Percentiles rank a stretch among this genome's conserved stretches.
Conservation (phyloP, 2,113 vertebrate species). For the Sigmodon hispidus region DNA sequence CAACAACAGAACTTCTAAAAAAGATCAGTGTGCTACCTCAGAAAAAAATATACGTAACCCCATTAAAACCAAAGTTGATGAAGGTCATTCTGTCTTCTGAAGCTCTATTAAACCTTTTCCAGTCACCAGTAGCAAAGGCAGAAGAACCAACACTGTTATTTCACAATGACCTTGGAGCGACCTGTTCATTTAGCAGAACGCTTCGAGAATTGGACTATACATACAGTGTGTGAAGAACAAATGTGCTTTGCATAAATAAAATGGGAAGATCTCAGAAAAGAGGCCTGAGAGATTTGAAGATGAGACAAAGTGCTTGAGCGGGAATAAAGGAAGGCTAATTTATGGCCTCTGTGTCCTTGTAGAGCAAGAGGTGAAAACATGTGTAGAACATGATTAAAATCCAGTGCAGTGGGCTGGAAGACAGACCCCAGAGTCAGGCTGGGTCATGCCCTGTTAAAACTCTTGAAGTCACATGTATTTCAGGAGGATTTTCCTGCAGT, state of each 20-base stretch:
- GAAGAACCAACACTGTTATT: slow-evolving; percentile 36
- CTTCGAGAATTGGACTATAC: background rate
- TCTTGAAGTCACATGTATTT: background rate
- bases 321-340: background rate
- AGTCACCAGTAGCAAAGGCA: slow-evolving; percentile 15
- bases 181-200: slow-evolving; percentile 4
- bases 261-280: background rate
- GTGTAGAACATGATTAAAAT: background rate
- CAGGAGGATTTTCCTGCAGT: background rate
- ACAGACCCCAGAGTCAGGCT: background rate
- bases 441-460: background rate
- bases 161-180: background rate
- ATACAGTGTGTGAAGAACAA: background rate
- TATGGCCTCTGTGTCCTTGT: background rate
- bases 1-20: slow-evolving; percentile 36
- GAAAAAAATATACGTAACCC: background rate
- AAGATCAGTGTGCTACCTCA: slow-evolving; percentile 45
- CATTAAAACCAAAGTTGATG: slow-evolving; percentile 63
- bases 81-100: slow-evolving; percentile 56
- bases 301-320: background rate
- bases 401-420: background rate
- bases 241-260: slow-evolving; percentile 26
- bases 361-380: background rate
- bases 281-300: background rate
- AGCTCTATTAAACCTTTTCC: slow-evolving; percentile 21